Base-by-base conservation (phyloP, 2,888 invertebrate species). In the Drosophila neotestacea region DNA sequence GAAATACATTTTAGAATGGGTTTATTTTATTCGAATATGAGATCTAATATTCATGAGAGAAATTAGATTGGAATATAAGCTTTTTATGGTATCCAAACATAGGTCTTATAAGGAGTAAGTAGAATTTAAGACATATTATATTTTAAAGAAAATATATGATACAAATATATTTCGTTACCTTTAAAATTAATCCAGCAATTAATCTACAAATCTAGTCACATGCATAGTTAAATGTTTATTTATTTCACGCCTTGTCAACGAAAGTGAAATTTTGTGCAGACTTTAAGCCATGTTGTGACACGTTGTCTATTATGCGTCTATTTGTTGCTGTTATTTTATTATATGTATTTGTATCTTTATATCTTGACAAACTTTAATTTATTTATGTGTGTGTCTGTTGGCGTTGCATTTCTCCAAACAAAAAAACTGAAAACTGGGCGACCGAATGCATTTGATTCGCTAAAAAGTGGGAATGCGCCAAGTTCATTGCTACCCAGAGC, bases 401-500 rank as follows among this genome's bases (percentile, higher is more conserved):
- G 82, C 76, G 76, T 75, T 73, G 85, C 87, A 83, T 83, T 87
- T 83, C 83, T 79, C 73, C 59, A 76, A 81, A 66, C 71, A 80
- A 60, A 41, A 59, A 63, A 30, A 30, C 5, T 6, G 7, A 58
- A 64, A 64, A 77, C 64, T 65, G 54, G 66, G 73, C 72, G 77
- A 77, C 63, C 68, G 44, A 74, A 69, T 72, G 70, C 77, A 74
- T 70, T 77, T 68, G 75, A 77, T 76, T 71, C 55, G 61, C 63
- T 56, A 46, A 36, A 44, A 41, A 68, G 32, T 39, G 60, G 38
- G 54, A 60, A 48, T 42, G 51, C 44, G 32, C 79, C 87, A 85
- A 85, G 85, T 85, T 85, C 88, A 85, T 85, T 85, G 88, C 85
- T 79, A 80, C 77, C 72, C 60, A 58, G 30, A 48, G 48, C 36